Base-by-base conservation (phyloP, 2,888 invertebrate genomes). In the Brachyptera putata region DNA sequence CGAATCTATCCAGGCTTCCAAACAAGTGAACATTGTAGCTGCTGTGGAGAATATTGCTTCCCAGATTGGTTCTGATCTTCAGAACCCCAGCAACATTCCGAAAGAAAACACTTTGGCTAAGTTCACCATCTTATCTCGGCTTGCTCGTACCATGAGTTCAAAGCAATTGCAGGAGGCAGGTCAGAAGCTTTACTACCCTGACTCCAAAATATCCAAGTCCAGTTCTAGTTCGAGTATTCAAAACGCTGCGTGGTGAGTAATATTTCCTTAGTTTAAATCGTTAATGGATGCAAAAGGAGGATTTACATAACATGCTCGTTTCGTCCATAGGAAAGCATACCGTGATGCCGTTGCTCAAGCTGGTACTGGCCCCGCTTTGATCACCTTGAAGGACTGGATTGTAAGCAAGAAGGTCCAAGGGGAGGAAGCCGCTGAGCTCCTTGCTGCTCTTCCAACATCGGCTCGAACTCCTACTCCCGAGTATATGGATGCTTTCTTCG, bases 281-380 rank as follows among this genome's bases (percentile, higher is more conserved):
- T n/a, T n/a, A n/a, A n/a, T n/a, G n/a, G n/a, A n/a, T n/a, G n/a
- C n/a, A 30, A 7, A 30, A 30, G 5, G 30, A 30, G 30, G 30
- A 30, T 30, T 11, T 5, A 30, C 30, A 30, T 30, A 16, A 30
- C 5, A n/a, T n/a, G 7, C 22, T 37, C 25, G 34, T 16, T 59
- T 21, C n/a, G 5, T 14, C 39, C 16, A 14, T 34, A 65, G 65
- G 65, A 61, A 57, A 24, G 78, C 81, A n/a, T 83, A 78, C 73
- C 82, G 85, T 50, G 87, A 86, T 67, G 84, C 84, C 25, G 77
- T 86, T 1, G 77, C 80, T 13, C 80, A 85, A 72, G 77, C 83
- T 22, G 88, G 87, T 57, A 87, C 86, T n/a, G 80, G 82, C 48
- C 86, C 87, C 1, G 84, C 87, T 49, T 79, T 86, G 66, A 70